Percentiles rank a stretch among this genome's conserved stretches.
These are phyloP conservation scores for Solenodon paradoxus DNA, from an alignment of 2,113 vertebrate genomes.

Conservation along the genomic window DNA sequence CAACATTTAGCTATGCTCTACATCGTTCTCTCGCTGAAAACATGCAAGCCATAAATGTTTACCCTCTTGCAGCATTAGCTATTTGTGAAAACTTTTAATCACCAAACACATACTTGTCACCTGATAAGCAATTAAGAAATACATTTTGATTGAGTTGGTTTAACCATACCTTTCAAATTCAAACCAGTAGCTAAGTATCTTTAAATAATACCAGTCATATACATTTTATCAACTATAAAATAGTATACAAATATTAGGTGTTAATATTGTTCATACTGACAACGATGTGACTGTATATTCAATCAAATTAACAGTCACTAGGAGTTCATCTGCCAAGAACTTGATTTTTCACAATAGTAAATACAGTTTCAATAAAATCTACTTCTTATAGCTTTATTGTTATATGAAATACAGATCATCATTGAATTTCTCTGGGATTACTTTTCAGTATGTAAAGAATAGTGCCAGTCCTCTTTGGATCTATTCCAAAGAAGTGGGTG, in stretches of 20 bases:
- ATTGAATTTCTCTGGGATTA: not conserved
- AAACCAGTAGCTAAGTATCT: not conserved
- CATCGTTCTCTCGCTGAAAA: not conserved
- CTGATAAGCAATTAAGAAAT: not conserved
- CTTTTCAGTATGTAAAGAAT: not conserved
- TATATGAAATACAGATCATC: not conserved
- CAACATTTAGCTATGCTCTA: not conserved
- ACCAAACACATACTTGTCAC: not conserved
- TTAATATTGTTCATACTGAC: not conserved
- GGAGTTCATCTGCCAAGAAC: not conserved
- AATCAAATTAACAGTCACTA: not conserved
- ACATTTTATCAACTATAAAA: not conserved
- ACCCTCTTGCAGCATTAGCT: not conserved
- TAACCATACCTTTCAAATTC: not conserved
- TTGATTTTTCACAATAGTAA: not conserved
- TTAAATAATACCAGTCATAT: not conserved
- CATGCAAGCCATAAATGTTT: not conserved
- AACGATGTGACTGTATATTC: not conserved
- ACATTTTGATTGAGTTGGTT: not conserved
- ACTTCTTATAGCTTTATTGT: not conserved
- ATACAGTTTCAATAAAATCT: not conserved
- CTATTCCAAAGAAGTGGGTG: not conserved
- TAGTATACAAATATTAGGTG: not conserved
- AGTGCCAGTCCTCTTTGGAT: not conserved
- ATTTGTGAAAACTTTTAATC: not conserved